Percentiles rank a stretch among this genome's conserved stretches.
Conservation (phyloP, 1,140 invertebrate species). For the Zophobas atratus region DNA sequence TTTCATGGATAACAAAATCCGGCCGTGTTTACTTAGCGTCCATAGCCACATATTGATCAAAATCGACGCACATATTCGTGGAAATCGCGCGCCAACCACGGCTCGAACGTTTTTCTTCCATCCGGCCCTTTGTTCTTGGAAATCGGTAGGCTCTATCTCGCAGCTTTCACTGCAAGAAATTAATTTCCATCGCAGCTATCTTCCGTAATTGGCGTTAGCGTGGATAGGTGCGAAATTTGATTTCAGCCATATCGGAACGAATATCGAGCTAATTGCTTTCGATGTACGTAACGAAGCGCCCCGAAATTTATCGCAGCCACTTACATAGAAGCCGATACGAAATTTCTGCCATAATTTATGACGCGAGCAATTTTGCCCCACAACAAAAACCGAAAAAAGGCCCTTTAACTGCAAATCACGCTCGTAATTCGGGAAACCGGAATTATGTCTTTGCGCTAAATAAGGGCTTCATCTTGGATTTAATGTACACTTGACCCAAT, state of each 20-base stretch:
- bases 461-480: slow-evolving; percentile 18
- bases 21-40: too few relatives aligned
- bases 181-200: not conserved
- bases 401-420: slow-evolving; percentile 16
- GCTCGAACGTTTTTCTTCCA: too few relatives aligned
- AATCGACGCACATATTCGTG: too few relatives aligned
- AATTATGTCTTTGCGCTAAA: slow-evolving; percentile 31
- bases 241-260: slow-evolving; percentile 17
- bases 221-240: slow-evolving; percentile 26
- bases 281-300: not conserved
- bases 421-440: slow-evolving; percentile 12
- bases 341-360: not conserved
- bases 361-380: not conserved
- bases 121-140: too few relatives aligned
- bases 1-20: too few relatives aligned
- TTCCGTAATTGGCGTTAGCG: not conserved
- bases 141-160: too few relatives aligned
- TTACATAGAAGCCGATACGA: slow-evolving; percentile 11
- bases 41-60: too few relatives aligned
- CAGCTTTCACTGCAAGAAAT: not conserved
- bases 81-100: too few relatives aligned
- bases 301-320: slow-evolving; percentile 9
- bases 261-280: slow-evolving; percentile 33
- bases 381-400: slow-evolving; percentile 1
- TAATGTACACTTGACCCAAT: slow-evolving; percentile 22